phyloP scores from a whole-genome alignment of 2,113 vertebrate species.

The Alosa alosa region DNA sequence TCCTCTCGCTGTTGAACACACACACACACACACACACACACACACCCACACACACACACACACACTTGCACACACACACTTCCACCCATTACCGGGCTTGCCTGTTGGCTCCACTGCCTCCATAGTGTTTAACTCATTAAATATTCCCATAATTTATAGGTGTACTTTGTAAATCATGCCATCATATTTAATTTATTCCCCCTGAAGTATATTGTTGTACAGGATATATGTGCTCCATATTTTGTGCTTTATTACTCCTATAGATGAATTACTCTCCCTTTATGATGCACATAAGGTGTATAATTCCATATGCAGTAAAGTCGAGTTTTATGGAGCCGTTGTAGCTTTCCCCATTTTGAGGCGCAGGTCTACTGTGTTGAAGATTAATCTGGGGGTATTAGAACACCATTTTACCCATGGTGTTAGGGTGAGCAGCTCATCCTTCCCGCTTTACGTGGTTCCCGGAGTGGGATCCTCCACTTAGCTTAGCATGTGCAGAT shows the following conservation, averaged over 20 bases:
- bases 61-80: constrained; percentile 34
- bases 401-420: constrained; percentile 38
- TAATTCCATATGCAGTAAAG: constrained; percentile 71
- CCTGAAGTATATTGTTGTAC: constrained; percentile 65
- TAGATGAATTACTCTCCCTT: constrained; percentile 66
- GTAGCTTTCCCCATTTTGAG: constrained; percentile 49
- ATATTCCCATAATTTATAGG: constrained; percentile 66
- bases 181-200: constrained; percentile 65
- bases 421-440: constrained; percentile 44
- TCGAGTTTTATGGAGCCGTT: constrained; percentile 59
- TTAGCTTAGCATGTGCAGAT: constrained; percentile 22
- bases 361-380: constrained; percentile 29
- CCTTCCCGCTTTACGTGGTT: constrained; percentile 14
- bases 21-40: constrained; percentile 38
- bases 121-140: constrained; percentile 63
- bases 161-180: constrained; percentile 69
- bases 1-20: constrained; percentile 62
- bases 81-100: constrained; percentile 36
- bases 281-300: constrained; percentile 72
- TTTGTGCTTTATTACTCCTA: constrained; percentile 67
- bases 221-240: constrained; percentile 67
- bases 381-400: constrained; percentile 45
- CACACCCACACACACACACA: constrained; percentile 41
- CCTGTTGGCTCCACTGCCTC: constrained; percentile 32
- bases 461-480: constrained; percentile 19